Base-by-base conservation (phyloP, 1,140 invertebrate species). In the Cydia strobilella region DNA sequence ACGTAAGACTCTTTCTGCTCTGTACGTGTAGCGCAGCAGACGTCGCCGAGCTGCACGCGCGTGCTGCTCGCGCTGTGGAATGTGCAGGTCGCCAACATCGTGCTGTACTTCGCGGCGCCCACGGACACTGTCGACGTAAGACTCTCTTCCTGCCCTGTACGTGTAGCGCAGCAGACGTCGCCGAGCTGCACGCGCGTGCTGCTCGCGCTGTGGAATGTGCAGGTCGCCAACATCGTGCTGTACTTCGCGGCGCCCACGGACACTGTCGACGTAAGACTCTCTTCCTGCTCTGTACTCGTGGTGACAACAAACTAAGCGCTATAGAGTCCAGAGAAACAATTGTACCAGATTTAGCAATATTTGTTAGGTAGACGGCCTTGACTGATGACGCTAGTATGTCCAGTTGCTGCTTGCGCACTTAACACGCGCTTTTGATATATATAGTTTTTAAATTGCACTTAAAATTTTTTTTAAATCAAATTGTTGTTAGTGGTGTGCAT, bases 161-260 rank as follows among this genome's bases (percentile, higher is more conserved):
- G 94, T 94, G 85, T 99, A 97, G 97, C 98, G 97, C 95, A 96
- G 79, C 97, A 98, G 90, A 98, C 97, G 0, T 98, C 97, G 10
- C 90, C 90, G 4, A 92, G 94, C 62, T 95, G 97, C 65, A 98
- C 96, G 84, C 87, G 93, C 63, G 92, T 97, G 59, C 94, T 98
- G 69, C 90, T 98, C 18, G 84, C 95, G 15, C 88, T 98, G 12
- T 98, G 98, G 92, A 82, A 95, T 23, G 92, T 97, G 39, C 97
- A 98, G 93, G 82, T 97, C 65, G 85, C 96, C 74, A 97, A 97
- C 85, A 90, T 91, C 25, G 78, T 83, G 23, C 71, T 93, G 75
- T 92, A 89, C 75, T 83, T 93, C 59, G 78, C 89, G 23, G 90
- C 93, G 54, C 92, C 93, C 4, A 62, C 81, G 3, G 54, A 74